These are phyloP conservation scores for Kuschelorhynchus macadamiae DNA, from an alignment of 2,888 invertebrate genomes.

Conservation along the genomic window DNA sequence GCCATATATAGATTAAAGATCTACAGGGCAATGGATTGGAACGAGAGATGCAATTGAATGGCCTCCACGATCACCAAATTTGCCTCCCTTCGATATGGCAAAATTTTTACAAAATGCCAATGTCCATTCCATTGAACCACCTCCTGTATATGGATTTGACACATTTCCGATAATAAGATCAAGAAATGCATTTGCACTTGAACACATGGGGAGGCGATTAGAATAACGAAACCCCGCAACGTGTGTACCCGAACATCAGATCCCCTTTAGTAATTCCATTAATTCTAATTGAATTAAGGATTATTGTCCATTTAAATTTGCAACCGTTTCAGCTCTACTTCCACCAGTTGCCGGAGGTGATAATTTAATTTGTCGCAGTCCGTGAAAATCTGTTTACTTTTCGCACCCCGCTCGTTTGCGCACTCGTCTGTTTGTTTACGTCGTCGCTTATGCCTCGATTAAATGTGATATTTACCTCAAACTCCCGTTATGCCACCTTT, in stretches of 20 bases:
- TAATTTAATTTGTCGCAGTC: slow-evolving; percentile 12
- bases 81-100: too few species aligned
- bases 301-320: neutral
- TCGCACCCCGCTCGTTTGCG: neutral
- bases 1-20: too few species aligned
- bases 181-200: too few species aligned
- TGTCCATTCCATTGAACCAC: too few species aligned
- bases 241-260: neutral
- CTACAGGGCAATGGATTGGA: too few species aligned
- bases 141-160: too few species aligned
- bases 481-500: neutral
- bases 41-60: too few species aligned
- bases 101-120: too few species aligned
- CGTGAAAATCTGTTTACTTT: slow-evolving; percentile 17
- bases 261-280: slow-evolving; percentile 33
- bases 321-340: slow-evolving; percentile 1
- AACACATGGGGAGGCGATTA: too few species aligned
- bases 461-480: neutral
- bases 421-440: neutral
- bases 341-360: slow-evolving; percentile 20
- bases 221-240: neutral
- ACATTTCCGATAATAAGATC: too few species aligned
- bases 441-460: neutral
- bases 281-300: slow-evolving; percentile 43
- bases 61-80: too few species aligned